Evolutionary conservation across 2,888 invertebrate species (phyloP), one percentile per base, ranked within the genome.

Genomic region (Tortrix viridana): DNA sequence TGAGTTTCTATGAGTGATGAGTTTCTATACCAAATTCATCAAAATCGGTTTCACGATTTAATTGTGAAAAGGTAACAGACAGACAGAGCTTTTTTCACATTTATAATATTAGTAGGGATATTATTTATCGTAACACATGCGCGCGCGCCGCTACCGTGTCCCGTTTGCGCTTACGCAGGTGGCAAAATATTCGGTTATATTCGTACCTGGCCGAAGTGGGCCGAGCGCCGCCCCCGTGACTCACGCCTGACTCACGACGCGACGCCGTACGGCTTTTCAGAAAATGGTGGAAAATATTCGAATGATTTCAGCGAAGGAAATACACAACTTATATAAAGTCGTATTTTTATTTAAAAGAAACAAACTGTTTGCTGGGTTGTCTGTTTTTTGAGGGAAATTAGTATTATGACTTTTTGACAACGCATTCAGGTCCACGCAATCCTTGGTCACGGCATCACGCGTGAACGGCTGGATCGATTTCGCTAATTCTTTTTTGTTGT

Each of bases 141-240:
- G 71, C 63, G 41, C 64, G 43, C 68, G 79, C 74, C 68, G 70
- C 78, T 80, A 69, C 81, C 67, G 68, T 49, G 83, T 74, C 78
- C 79, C 76, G 75, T 79, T 76, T 75, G 70, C 74, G 76, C 74
- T 65, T 68, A 77, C 83, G 85, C 90, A 89, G 89, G 89, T 88
- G 89, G 82, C 77, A 83, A 86, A 82, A 80, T 88, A 88, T 89
- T 89, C 85, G 78, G 84, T 86, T 90, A 91, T 88, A 89, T 89
- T 81, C 75, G 88, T 89, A 86, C 88, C 84, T 86, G 85, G 72
- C 74, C 74, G 74, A 89, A 88, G 84, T 90, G 85, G 89, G 86
- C 73, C 88, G 86, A 83, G 72, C 74, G 81, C 77, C 77, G 72
- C 74, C 71, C 74, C 72, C 64, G 60, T 65, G 60, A 55, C 65